Percentiles rank a stretch among this genome's conserved stretches.
phyloP scores from a whole-genome alignment of 2,888 invertebrate genomes.

The Macrophya annulata region DNA sequence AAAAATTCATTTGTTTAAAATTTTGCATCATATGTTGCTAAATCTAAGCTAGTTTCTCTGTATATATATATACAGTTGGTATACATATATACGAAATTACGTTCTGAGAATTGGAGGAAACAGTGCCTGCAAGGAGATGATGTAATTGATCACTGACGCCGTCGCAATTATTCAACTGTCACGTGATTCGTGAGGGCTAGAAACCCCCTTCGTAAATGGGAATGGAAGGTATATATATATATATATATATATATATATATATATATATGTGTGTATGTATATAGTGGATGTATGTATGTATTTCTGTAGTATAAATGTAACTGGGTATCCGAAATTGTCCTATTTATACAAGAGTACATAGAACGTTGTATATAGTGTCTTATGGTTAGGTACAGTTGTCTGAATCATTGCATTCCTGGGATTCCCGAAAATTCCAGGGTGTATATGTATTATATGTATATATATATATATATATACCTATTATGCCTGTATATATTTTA shows the following conservation, averaged over 20 bases:
- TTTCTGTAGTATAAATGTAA: not conserved
- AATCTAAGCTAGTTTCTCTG: not conserved
- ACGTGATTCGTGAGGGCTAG: constrained; percentile 19
- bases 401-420: not conserved
- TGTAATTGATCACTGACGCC: constrained; percentile 34
- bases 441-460: not conserved
- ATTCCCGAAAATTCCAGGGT: not conserved
- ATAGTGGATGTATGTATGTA: not conserved
- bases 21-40: not conserved
- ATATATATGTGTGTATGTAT: not conserved
- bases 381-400: not conserved
- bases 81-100: not conserved
- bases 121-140: constrained; percentile 5
- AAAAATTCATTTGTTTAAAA: not conserved
- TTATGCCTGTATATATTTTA: not conserved
- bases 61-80: too few relatives aligned
- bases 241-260: not conserved
- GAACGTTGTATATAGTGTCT: not conserved
- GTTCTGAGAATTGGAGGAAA: not conserved
- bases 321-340: not conserved
- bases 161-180: constrained; percentile 42
- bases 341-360: not conserved
- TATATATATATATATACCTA: too few relatives aligned
- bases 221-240: not conserved
- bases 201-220: not conserved